Base-by-base conservation (phyloP, 2,113 vertebrate genomes). In the Rhinolophus sinicus region DNA sequence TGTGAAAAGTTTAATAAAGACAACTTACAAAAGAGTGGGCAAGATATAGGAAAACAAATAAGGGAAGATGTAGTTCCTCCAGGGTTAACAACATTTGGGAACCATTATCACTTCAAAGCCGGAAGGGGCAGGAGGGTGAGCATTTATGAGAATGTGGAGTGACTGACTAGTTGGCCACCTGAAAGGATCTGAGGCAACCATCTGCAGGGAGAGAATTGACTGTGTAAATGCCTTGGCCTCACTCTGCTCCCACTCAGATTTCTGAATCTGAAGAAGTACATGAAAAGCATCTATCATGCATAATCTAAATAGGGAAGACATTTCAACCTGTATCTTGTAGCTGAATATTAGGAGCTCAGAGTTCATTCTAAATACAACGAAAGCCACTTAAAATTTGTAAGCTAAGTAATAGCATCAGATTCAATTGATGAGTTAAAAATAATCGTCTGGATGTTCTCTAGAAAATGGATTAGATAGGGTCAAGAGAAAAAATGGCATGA, bases 331-430 rank as follows among this genome's bases (percentile, higher is more conserved):
- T 5, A 60, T 19, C 7, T 40, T 84, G 11, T 22, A 64, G 76
- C 60, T 52, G 21, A 77, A 93, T 94, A 60, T 83, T 64, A 87
- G 22, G n/a, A 76, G 30, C 58, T 40, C 47, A 35, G n/a, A 70
- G 52, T 70, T 85, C 21, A 85, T 93, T 83, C 67, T 72, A 88
- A 93, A 10, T 47, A 1, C 8, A n/a, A 16, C 56, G 64, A 87
- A 97, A 93, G 30, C 6, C 28, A 92, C 19, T 89, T 54, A 16
- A 94, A 84, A 28, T 12, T 15, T 76, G 81, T 94, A 82, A 96
- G 65, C 26, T 91, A 62, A 62, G 15, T 75, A 81, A 93, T 28
- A 89, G 28, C 47, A 52, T 87, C 26, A 3, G 2, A 90, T 70
- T 65, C 40, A 38, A 38, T 7, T 73, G 16, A 47, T 73, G 8